Percentiles rank a stretch among this genome's conserved stretches.
Evolutionary conservation across 2,113 vertebrate genomes (phyloP).

Genomic region (Galbula dea): DNA sequence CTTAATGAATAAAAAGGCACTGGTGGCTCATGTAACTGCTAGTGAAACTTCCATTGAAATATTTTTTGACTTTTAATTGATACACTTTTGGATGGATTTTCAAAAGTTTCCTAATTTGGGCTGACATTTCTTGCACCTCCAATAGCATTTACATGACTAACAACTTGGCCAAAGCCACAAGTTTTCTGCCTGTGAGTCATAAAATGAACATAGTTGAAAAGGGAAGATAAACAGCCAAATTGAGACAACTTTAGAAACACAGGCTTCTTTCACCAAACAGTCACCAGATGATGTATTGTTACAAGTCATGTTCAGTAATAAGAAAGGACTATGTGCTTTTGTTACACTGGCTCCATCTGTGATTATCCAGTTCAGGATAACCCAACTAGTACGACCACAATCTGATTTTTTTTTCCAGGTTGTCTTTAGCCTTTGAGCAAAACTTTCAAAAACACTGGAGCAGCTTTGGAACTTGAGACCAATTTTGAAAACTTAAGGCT

Average conservation of each 20-base stretch:
- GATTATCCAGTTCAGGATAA: background rate
- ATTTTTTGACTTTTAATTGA: background rate
- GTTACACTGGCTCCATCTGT: background rate
- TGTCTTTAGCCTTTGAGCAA: background rate
- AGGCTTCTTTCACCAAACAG: background rate
- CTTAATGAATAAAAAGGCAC: background rate
- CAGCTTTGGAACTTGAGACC: background rate
- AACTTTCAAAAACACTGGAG: background rate
- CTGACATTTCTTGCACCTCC: slow-evolving; percentile 53
- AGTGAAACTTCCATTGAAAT: background rate
- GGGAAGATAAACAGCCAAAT: slow-evolving; percentile 3
- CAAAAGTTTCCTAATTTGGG: slow-evolving; percentile 35
- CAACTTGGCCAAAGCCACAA: background rate
- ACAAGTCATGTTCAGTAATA: background rate
- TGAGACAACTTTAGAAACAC: background rate
- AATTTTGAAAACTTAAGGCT: background rate
- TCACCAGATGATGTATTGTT: background rate
- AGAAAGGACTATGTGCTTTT: background rate
- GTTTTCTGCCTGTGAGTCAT: slow-evolving; percentile 40
- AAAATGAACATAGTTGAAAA: background rate
- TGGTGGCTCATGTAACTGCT: background rate
- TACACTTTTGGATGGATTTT: slow-evolving; percentile 1
- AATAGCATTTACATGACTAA: slow-evolving; percentile 53
- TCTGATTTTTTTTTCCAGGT: fast-evolving
- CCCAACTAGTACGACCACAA: background rate